Conservation (phyloP, 2,888 invertebrate species). For the Acrobeloides nanus region DNA sequence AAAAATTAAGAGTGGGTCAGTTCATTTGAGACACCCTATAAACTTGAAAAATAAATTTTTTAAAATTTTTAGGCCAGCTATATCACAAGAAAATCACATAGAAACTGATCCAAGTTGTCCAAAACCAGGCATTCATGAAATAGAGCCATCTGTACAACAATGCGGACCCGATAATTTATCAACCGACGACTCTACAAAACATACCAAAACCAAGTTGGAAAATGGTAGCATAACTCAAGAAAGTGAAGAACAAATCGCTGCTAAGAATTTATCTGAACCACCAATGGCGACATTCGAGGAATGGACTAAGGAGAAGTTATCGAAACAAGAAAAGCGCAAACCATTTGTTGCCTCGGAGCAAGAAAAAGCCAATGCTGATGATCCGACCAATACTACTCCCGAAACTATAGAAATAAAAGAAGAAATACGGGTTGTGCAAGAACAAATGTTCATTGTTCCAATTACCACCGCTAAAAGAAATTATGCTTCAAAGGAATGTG, state of each 20-base stretch:
- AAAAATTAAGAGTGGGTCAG: too few species aligned
- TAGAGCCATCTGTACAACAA: not conserved
- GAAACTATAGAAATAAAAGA: not conserved
- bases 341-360: too few species aligned
- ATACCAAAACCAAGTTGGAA: too few species aligned
- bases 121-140: slow-evolving; percentile 1
- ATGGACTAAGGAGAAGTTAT: slow-evolving; percentile 39
- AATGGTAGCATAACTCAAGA: too few species aligned
- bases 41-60: too few species aligned
- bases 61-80: too few species aligned
- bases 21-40: too few species aligned
- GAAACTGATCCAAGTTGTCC: slow-evolving; percentile 1
- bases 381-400: not conserved
- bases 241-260: not conserved
- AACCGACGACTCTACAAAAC: not conserved
- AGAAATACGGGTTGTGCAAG: not conserved
- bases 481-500: slow-evolving; percentile 92
- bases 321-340: slow-evolving; percentile 20
- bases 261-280: slow-evolving; percentile 15
- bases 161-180: slow-evolving; percentile 1
- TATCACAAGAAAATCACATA: not conserved
- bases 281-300: slow-evolving; percentile 43
- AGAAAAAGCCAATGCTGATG: not conserved
- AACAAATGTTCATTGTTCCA: not conserved
- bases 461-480: slow-evolving; percentile 65